Conservation (phyloP, 2,888 invertebrate genomes). For the Luperina testacea region DNA sequence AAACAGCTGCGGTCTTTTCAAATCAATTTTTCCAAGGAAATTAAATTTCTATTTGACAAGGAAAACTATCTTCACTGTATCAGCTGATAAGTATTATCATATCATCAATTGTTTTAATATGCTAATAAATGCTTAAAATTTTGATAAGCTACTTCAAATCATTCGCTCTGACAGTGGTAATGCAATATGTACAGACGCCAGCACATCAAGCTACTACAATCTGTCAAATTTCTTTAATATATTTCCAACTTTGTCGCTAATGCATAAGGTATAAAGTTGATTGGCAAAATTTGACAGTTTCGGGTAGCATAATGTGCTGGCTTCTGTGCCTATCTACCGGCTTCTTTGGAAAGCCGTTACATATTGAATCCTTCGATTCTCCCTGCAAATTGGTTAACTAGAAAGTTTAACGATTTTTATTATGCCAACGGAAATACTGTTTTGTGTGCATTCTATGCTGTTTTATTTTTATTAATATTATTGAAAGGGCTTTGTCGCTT, state of each 20-base stretch:
- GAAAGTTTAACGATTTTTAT: neutral
- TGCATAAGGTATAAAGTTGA: too few relatives aligned
- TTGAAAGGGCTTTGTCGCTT: neutral
- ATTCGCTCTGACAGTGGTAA: neutral
- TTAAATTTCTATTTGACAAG: conserved; percentile 22
- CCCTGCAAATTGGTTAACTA: neutral
- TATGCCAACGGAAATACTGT: neutral
- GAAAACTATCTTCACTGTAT: conserved; percentile 1
- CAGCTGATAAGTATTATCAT: neutral
- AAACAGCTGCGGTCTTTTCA: conserved; percentile 36
- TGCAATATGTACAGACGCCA: neutral
- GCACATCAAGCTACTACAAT: too few relatives aligned
- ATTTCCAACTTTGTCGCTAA: too few relatives aligned
- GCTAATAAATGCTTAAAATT: conserved; percentile 6
- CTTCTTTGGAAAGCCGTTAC: neutral
- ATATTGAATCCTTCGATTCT: neutral
- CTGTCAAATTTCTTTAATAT: too few relatives aligned
- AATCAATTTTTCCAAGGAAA: conserved; percentile 14
- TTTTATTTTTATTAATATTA: too few relatives aligned
- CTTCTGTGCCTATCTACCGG: too few relatives aligned
- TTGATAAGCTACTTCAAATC: conserved; percentile 22
- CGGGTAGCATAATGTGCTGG: too few relatives aligned
- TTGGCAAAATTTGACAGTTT: too few relatives aligned
- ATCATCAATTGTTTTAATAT: conserved; percentile 5
- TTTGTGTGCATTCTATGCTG: neutral